Conservation (phyloP, 2,888 invertebrate genomes). For the Gonocerus acuteangulatus region DNA sequence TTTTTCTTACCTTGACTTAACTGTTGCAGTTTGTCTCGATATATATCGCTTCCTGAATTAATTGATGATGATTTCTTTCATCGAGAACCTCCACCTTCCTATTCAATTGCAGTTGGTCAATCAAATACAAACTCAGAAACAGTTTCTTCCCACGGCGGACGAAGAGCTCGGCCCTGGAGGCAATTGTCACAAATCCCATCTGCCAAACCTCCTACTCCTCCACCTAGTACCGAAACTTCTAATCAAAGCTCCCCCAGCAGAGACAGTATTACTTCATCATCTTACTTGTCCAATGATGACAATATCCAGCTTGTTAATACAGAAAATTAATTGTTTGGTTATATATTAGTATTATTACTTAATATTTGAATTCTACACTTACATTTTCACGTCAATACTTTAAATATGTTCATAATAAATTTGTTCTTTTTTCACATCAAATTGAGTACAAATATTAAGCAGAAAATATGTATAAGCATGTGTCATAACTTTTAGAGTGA, state of each 20-base stretch:
- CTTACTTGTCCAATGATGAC: slow-evolving; percentile 35
- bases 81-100: slow-evolving; percentile 47
- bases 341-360: too few species aligned
- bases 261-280: slow-evolving; percentile 39
- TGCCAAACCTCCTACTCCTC: slow-evolving; percentile 34
- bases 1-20: too few species aligned
- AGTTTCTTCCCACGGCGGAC: slow-evolving; percentile 9
- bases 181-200: slow-evolving; percentile 4
- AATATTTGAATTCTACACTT: too few species aligned
- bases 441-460: too few species aligned
- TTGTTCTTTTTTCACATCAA: too few species aligned
- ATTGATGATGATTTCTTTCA: slow-evolving; percentile 41
- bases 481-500: too few species aligned
- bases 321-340: slow-evolving; percentile 10
- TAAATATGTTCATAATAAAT: too few species aligned
- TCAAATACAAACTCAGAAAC: slow-evolving; percentile 13
- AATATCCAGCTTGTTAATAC: slow-evolving; percentile 29
- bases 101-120: slow-evolving; percentile 45
- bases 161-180: slow-evolving; percentile 27
- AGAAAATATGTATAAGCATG: too few species aligned
- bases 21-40: slow-evolving; percentile 35
- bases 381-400: too few species aligned
- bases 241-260: slow-evolving; percentile 38
- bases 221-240: slow-evolving; percentile 34
- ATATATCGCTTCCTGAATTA: slow-evolving; percentile 35